A percentile compares a stretch with the other conserved stretches of the same genome.
Conservation (phyloP, 1,140 invertebrate genomes). For the Drosophila sucinea region DNA sequence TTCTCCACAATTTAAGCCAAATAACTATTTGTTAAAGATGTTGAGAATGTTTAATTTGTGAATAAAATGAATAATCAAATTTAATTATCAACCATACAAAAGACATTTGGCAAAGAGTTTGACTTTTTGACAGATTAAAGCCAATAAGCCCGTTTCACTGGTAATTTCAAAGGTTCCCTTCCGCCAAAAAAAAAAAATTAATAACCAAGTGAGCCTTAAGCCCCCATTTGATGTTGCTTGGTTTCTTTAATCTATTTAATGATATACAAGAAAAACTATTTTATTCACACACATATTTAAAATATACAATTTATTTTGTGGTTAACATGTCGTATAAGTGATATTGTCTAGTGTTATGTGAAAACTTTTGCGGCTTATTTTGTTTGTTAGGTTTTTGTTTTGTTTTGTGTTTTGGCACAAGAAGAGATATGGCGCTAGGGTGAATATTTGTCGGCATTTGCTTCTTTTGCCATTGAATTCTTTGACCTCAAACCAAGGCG, state of each 20-base stretch:
- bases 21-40: too few relatives aligned
- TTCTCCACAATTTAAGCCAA: too few relatives aligned
- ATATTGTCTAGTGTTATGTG: constrained; percentile 1
- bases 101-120: neutral
- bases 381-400: neutral
- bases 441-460: constrained; percentile 9
- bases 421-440: neutral
- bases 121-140: neutral
- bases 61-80: too few relatives aligned
- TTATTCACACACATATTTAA: constrained; percentile 10
- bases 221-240: neutral
- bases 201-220: neutral
- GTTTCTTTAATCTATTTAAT: neutral
- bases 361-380: neutral
- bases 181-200: neutral
- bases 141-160: neutral
- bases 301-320: neutral
- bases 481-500: constrained; percentile 16
- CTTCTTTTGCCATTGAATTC: neutral
- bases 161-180: neutral
- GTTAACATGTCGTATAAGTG: constrained; percentile 4
- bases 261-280: neutral
- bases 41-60: too few relatives aligned
- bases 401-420: neutral
- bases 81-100: neutral